Conservation (phyloP, 2,113 vertebrate genomes). For the Argyrosomus japonicus region DNA sequence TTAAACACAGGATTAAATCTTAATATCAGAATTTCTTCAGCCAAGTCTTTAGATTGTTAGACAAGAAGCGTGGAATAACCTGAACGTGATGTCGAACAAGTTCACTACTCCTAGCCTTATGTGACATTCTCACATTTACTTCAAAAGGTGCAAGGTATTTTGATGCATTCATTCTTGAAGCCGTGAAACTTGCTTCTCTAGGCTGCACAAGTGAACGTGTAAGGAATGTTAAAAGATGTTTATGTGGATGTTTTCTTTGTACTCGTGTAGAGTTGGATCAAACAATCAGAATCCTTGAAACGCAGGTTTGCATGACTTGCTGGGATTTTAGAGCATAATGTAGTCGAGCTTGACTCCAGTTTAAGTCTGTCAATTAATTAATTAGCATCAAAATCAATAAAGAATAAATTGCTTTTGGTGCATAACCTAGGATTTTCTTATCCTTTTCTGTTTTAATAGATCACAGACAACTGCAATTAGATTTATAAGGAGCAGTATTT, state of each 20-base stretch:
- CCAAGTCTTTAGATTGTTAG: not conserved
- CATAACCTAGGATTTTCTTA: too few species aligned
- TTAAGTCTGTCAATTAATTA: not conserved
- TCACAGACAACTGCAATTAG: too few species aligned
- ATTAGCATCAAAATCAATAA: not conserved
- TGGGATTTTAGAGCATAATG: not conserved
- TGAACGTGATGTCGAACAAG: not conserved
- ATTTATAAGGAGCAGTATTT: not conserved
- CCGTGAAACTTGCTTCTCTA: not conserved
- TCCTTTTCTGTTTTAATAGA: not conserved
- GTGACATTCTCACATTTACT: not conserved
- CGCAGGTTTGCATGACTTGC: not conserved
- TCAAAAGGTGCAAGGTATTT: not conserved
- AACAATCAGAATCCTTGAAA: not conserved
- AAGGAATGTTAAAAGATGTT: not conserved
- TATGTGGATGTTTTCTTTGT: not conserved
- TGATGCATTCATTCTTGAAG: not conserved
- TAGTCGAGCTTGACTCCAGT: not conserved
- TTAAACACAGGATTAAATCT: constrained; percentile 1
- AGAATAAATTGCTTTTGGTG: too few species aligned
- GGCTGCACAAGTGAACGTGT: not conserved
- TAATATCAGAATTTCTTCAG: not conserved
- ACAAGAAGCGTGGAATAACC: not conserved
- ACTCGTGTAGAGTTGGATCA: not conserved
- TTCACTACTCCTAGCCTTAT: not conserved